Evolutionary conservation across 2,113 vertebrate genomes (phyloP).

Genomic region (Zosterops borbonicus): DNA sequence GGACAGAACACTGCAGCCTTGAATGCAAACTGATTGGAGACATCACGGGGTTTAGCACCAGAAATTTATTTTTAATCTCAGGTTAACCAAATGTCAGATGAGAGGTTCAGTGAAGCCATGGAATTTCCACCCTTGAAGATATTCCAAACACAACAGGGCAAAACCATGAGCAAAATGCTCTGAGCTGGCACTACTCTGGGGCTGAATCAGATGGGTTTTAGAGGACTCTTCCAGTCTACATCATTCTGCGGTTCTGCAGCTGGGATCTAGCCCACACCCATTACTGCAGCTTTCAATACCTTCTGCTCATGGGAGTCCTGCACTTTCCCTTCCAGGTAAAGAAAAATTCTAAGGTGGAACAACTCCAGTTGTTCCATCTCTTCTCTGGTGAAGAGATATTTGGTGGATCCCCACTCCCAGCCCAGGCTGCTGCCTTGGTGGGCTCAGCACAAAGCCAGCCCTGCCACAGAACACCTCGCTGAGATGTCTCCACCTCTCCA

Average conservation of each 20-base stretch:
- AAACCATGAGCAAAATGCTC: background rate
- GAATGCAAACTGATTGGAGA: background rate
- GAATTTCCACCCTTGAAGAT: background rate
- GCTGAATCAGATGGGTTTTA: background rate
- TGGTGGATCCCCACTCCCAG: too few relatives aligned
- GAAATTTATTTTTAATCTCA: background rate
- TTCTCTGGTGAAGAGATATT: too few relatives aligned
- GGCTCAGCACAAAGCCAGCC: background rate
- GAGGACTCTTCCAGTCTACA: background rate
- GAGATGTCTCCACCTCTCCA: background rate
- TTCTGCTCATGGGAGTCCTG: background rate
- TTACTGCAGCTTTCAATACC: background rate
- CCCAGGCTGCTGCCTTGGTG: background rate
- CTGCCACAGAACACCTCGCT: rapidly evolving
- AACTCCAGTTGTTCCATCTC: background rate
- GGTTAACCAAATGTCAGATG: background rate
- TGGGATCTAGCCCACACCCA: background rate
- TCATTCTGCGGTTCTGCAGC: background rate
- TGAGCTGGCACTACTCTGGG: background rate
- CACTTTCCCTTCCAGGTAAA: rapidly evolving
- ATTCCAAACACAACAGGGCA: background rate
- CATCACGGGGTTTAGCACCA: rapidly evolving
- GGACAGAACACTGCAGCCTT: background rate
- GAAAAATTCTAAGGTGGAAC: background rate
- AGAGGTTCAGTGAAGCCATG: background rate